These are phyloP conservation scores for Macrochelys suwanniensis DNA, from an alignment of 2,797 vertebrate genomes.

Conservation along the genomic window DNA sequence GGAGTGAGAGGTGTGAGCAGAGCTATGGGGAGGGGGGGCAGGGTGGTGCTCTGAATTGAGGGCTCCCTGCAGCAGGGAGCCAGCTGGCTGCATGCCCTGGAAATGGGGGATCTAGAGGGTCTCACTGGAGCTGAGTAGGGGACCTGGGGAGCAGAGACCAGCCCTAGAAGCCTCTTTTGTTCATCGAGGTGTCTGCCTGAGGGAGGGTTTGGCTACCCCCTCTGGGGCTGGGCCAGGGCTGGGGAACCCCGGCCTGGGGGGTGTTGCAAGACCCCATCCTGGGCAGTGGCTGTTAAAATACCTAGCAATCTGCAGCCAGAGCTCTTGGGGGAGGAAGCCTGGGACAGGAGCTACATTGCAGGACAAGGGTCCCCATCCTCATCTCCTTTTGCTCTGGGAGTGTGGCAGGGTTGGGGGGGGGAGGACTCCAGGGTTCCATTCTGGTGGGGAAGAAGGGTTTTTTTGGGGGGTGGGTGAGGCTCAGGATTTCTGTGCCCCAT, in stretches of 20 bases:
- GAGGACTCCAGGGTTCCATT: not conserved
- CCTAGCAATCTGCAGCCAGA: too few species aligned
- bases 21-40: not conserved
- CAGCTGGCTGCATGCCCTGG: too few species aligned
- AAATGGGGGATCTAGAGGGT: too few species aligned
- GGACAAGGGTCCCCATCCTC: too few species aligned
- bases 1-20: not conserved
- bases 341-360: not conserved
- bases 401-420: too few species aligned
- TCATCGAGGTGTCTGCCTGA: too few species aligned
- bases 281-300: not conserved
- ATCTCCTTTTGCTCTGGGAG: not conserved
- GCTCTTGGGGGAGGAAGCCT: too few species aligned
- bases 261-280: not conserved
- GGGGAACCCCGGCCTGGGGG: too few species aligned
- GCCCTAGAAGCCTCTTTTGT: not conserved
- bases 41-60: not conserved
- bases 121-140: not conserved
- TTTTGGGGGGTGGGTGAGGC: not conserved
- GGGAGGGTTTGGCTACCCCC: not conserved
- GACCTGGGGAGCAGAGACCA: not conserved
- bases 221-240: not conserved
- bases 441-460: not conserved
- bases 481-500: not conserved
- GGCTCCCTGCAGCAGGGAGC: too few species aligned